Percentiles rank a stretch among this genome's conserved stretches.
Evolutionary conservation across 2,113 vertebrate genomes (phyloP).

Genomic region (Hippopotamus amphibius): DNA sequence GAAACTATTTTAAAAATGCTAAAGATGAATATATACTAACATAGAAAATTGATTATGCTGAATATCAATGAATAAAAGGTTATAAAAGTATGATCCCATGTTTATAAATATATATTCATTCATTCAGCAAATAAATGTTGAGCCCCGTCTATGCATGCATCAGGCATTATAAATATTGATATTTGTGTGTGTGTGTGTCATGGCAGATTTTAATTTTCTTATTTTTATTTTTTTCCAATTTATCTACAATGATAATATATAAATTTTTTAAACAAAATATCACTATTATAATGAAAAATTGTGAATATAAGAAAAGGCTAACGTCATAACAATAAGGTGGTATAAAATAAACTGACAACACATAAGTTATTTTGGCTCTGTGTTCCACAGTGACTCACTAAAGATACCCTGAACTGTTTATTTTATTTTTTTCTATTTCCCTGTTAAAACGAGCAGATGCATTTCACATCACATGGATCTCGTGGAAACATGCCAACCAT

Average conservation of each 20-base stretch:
- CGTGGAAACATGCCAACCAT: constrained; percentile 86
- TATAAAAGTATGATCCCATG: background rate
- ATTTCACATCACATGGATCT: constrained; percentile 81
- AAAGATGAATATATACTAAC: constrained; percentile 40
- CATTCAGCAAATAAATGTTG: constrained; percentile 31
- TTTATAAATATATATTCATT: constrained; percentile 32
- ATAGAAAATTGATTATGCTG: background rate
- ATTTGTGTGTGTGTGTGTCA: background rate
- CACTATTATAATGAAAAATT: background rate
- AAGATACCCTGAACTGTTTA: constrained; percentile 71
- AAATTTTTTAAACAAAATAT: background rate
- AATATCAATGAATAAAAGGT: constrained; percentile 18
- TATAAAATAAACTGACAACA: constrained; percentile 64
- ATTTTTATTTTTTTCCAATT: constrained; percentile 33
- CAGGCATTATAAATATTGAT: background rate
- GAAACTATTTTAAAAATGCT: background rate
- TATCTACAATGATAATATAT: background rate
- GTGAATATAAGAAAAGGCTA: constrained; percentile 69
- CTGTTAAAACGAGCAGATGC: constrained; percentile 85
- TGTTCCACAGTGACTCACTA: constrained; percentile 71
- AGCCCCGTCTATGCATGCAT: background rate
- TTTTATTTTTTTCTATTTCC: constrained; percentile 77
- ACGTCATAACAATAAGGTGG: constrained; percentile 24
- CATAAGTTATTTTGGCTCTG: constrained; percentile 73
- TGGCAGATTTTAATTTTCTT: background rate